Percentiles rank a stretch among this genome's conserved stretches.
Evolutionary conservation across 2,888 invertebrate species (phyloP).

Genomic region (Cryptocephalus primarius): DNA sequence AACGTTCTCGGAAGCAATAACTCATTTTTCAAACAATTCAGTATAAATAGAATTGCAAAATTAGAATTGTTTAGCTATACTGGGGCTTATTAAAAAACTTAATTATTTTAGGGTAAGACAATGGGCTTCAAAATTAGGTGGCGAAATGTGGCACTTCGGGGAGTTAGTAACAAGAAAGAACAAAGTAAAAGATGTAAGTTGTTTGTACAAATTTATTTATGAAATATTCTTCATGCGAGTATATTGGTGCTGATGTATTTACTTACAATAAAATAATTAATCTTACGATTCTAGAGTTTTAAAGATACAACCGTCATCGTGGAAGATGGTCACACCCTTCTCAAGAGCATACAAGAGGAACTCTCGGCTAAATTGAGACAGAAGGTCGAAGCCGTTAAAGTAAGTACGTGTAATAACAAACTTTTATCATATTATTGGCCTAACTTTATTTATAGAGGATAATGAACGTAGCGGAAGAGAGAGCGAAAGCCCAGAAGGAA

Average conservation of each 20-base stretch:
- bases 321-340: constrained; percentile 66
- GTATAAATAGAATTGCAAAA: no score
- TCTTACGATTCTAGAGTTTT: constrained; percentile 49
- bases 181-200: constrained; percentile 63
- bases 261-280: not conserved
- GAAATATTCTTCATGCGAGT: no score
- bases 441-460: constrained; percentile 49
- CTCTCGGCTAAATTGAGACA: constrained; percentile 81
- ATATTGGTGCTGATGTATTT: not conserved
- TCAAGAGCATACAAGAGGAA: constrained; percentile 73
- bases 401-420: constrained; percentile 29
- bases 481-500: constrained; percentile 53
- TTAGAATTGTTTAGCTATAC: no score
- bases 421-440: not conserved
- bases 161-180: constrained; percentile 70
- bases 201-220: not conserved
- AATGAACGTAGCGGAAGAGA: constrained; percentile 79
- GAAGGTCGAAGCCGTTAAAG: constrained; percentile 78
- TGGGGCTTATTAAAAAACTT: not conserved
- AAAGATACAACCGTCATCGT: constrained; percentile 62
- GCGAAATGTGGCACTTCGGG: constrained; percentile 69
- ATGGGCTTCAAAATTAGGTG: constrained; percentile 74
- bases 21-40: no score
- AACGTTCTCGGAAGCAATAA: no score
- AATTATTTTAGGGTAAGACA: constrained; percentile 51